A percentile compares a stretch with the other conserved stretches of the same genome.
Evolutionary conservation across 2,797 vertebrate species (phyloP).

Genomic region (Knipowitschia caucasica): DNA sequence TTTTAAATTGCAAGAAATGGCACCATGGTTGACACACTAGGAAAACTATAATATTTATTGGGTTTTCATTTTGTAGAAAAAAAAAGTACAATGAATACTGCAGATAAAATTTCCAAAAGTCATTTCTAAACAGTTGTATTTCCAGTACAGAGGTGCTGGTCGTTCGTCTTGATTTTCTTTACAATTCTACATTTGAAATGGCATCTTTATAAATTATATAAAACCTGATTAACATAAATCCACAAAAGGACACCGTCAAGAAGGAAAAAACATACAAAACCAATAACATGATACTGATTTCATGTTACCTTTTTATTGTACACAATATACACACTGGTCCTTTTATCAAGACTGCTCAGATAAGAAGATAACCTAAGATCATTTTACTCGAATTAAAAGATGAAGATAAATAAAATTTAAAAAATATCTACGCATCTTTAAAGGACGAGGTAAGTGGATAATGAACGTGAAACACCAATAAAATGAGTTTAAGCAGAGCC

Average conservation of each 20-base stretch:
- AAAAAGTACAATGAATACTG: constrained; percentile 97
- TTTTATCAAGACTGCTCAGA: constrained; percentile 82
- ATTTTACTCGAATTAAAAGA: constrained; percentile 85
- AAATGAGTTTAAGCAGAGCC: constrained; percentile 51
- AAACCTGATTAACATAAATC: constrained; percentile 82
- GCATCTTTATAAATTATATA: constrained; percentile 84
- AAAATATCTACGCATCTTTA: constrained; percentile 82
- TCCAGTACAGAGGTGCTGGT: constrained; percentile 79
- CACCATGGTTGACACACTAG: constrained; percentile 80
- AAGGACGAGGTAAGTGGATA: constrained; percentile 79
- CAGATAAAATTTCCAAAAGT: constrained; percentile 97
- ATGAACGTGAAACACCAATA: constrained; percentile 60
- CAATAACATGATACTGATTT: constrained; percentile 71
- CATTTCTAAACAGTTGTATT: constrained; percentile 84
- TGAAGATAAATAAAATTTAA: constrained; percentile 92
- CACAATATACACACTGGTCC: constrained; percentile 96
- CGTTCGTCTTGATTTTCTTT: constrained; percentile 55
- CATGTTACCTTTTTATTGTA: constrained; percentile 84
- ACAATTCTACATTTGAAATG: constrained; percentile 83
- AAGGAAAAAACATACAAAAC: constrained; percentile 73
- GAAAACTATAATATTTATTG: constrained; percentile 99
- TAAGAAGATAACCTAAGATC: constrained; percentile 74
- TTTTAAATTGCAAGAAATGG: neutral
- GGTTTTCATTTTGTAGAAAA: constrained; percentile 79
- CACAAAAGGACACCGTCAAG: constrained; percentile 72